Conservation (phyloP, 2,888 invertebrate species). For the Tipula lateralis region DNA sequence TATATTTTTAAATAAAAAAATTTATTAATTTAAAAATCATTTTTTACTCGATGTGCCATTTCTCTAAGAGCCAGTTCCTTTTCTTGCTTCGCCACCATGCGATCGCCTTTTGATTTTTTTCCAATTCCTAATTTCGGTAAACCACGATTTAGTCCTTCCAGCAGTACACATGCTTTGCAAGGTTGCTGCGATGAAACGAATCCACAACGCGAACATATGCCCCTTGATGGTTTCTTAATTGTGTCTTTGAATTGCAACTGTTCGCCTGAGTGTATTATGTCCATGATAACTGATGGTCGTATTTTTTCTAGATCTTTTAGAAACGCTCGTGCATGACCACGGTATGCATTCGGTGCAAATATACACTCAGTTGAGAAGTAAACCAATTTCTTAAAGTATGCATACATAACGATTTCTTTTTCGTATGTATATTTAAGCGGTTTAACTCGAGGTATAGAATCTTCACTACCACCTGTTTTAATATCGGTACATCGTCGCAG, state of each 20-base stretch:
- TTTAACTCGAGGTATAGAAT: slow-evolving; percentile 85
- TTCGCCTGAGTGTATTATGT: slow-evolving; percentile 83
- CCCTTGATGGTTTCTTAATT: slow-evolving; percentile 74
- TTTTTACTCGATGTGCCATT: slow-evolving; percentile 47
- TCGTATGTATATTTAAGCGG: slow-evolving; percentile 97
- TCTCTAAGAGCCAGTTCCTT: slow-evolving; percentile 44
- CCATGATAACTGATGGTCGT: slow-evolving; percentile 85
- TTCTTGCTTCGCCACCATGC: slow-evolving; percentile 57
- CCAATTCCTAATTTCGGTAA: slow-evolving; percentile 86
- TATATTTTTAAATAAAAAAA: no score
- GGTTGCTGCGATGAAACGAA: slow-evolving; percentile 88
- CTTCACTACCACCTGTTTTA: slow-evolving; percentile 64
- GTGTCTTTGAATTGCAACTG: slow-evolving; percentile 75
- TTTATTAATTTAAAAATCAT: slow-evolving; percentile 44
- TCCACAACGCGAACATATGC: slow-evolving; percentile 78
- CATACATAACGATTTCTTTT: slow-evolving; percentile 99
- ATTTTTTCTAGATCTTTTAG: slow-evolving; percentile 94
- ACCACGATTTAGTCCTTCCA: slow-evolving; percentile 94
- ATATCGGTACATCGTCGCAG: slow-evolving; percentile 88
- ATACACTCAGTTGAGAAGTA: slow-evolving; percentile 99
- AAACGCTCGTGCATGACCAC: slow-evolving; percentile 84
- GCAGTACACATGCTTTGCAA: slow-evolving; percentile 92
- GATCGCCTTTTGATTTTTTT: slow-evolving; percentile 75
- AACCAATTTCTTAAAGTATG: slow-evolving; percentile 89
- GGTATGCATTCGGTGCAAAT: slow-evolving; percentile 96